Evolutionary conservation across 2,888 invertebrate species (phyloP), one percentile per base, ranked within the genome.

Genomic region (Bembecia ichneumoniformis): DNA sequence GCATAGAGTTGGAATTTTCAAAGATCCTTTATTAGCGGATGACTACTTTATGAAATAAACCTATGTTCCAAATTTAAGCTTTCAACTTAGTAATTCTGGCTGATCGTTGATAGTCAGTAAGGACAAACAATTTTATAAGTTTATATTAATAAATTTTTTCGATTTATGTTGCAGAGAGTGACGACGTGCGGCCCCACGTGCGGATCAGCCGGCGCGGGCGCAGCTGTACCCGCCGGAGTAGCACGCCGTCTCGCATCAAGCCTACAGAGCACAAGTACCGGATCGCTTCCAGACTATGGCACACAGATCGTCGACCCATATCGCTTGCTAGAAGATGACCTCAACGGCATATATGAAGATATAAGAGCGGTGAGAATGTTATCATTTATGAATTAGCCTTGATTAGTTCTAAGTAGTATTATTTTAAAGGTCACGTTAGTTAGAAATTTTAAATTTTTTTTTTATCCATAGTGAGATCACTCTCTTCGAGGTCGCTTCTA

Each of bases 261-360:
- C 68, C 91, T 93, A 46, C 92, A 93, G 78, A 92, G 93, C 74
- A 94, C 94, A 62, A 92, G 94, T 76, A 94, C 94, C 13, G 94
- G 94, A 64, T 92, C 94, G 15, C 88, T 94, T 63, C 91, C 93
- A 51, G 94, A 94, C 72, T 91, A 93, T 71, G 82, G 87, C 64
- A 83, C 82, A 66, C 86, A 86, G 68, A 92, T 93, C 82, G 89
- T 95, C 60, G 95, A 96, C 87, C 96, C 96, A 54, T 96, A 96
- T 77, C 91, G 92, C 64, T 88, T 97, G 57, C 89, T 96, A 55
- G 94, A 96, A 66, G 93, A 95, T 66, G 96, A 97, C 75, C 91
- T 97, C 56, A 93, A 93, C 74, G 92, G 93, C 64, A 91, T 97
- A 65, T 96, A 95, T 74, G 91, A 92, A 65, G 94, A 96, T 74